Evolutionary conservation across 2,797 vertebrate genomes (phyloP).

Genomic region (Brotula barbata): DNA sequence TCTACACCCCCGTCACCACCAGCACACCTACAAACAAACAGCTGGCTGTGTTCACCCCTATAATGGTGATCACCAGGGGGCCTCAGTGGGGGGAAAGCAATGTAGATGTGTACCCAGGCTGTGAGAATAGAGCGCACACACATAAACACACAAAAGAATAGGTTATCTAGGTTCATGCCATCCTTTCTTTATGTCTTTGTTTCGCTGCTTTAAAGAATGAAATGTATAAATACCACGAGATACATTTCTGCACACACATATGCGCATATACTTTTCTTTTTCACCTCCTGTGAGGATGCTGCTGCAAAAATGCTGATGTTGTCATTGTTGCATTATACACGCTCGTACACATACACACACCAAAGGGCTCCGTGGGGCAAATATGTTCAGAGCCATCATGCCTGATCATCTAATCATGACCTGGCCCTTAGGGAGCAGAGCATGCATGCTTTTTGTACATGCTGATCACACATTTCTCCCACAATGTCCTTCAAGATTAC

Average conservation of each 20-base stretch:
- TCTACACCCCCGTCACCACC: neutral
- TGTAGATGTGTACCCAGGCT: slow-evolving; percentile 27
- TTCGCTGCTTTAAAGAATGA: slow-evolving; percentile 1
- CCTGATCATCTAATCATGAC: slow-evolving; percentile 69
- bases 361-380: slow-evolving; percentile 50
- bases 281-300: slow-evolving; percentile 1
- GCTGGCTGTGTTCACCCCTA: slow-evolving; percentile 22
- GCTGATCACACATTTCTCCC: slow-evolving; percentile 62
- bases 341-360: slow-evolving; percentile 11
- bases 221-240: neutral
- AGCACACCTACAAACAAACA: slow-evolving; percentile 12
- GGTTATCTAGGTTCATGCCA: slow-evolving; percentile 5
- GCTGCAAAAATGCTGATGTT: slow-evolving; percentile 62
- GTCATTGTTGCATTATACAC: slow-evolving; percentile 27
- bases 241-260: neutral
- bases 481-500: slow-evolving; percentile 50
- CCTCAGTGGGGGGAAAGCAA: slow-evolving; percentile 12
- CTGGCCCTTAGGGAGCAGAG: slow-evolving; percentile 53
- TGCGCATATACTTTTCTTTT: slow-evolving; percentile 14
- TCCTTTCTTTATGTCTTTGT: neutral
- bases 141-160: slow-evolving; percentile 4
- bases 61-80: slow-evolving; percentile 12
- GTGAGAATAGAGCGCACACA: slow-evolving; percentile 4
- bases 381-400: slow-evolving; percentile 66
- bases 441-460: slow-evolving; percentile 34